Conservation (phyloP, 2,113 vertebrate genomes). For the Pristiophorus japonicus region DNA sequence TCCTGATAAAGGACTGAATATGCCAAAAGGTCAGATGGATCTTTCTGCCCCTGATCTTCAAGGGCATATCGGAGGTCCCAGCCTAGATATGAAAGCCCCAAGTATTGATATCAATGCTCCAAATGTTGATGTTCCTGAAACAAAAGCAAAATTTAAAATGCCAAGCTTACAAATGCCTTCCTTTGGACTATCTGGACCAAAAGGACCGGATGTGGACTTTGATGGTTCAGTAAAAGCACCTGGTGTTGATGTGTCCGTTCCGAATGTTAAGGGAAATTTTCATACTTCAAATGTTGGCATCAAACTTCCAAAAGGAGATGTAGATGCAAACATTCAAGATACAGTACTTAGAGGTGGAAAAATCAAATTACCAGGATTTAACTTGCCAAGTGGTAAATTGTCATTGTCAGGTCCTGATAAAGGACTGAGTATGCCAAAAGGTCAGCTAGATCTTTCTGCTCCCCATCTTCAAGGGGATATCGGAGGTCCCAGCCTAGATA, state of each 20-base stretch:
- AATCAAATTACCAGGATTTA: conserved; percentile 38
- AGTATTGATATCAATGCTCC: conserved; percentile 14
- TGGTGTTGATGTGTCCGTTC: neutral
- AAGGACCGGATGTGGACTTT: neutral
- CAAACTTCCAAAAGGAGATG: neutral
- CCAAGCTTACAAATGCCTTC: conserved; percentile 9
- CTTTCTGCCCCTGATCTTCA: conserved; percentile 30
- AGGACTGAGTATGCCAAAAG: conserved; percentile 42
- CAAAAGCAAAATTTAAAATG: conserved; percentile 39
- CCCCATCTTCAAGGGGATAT: conserved; percentile 41
- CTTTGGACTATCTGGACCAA: conserved; percentile 38
- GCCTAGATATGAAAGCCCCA: conserved; percentile 16
- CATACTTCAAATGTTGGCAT: conserved; percentile 38
- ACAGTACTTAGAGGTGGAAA: conserved; percentile 42
- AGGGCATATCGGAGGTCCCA: neutral
- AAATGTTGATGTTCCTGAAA: neutral
- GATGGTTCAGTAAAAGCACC: neutral
- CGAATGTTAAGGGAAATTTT: conserved; percentile 44
- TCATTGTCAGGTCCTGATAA: conserved; percentile 42
- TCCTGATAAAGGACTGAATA: neutral
- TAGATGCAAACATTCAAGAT: conserved; percentile 43
- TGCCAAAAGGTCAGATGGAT: conserved; percentile 5
- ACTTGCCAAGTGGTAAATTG: neutral
- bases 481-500: conserved; percentile 43
- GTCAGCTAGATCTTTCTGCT: conserved; percentile 8